Evolutionary conservation across 2,797 vertebrate species (phyloP), one percentile per base, ranked within the genome.

Genomic region (Rhodeus uyekii): DNA sequence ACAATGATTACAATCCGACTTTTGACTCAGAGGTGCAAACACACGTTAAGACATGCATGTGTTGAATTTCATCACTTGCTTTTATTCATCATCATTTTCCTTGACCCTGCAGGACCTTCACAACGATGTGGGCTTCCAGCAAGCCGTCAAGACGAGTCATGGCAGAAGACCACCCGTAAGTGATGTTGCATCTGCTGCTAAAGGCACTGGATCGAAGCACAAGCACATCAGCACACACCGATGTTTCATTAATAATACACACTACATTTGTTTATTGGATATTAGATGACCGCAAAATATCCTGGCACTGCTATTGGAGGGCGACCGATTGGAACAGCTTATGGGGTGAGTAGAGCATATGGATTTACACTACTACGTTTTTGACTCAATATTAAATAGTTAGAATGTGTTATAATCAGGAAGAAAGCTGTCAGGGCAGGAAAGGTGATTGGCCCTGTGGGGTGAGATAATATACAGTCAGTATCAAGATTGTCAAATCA

Each of bases 1-100:
- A 98, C 90, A 99, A 99, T 91, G 97, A 99, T 87, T 99, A 96
- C 87, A 98, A 99, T 83, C 97, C 97, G 39, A 95, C 96, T 0
- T 99, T 96, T 93, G 96, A 98, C 86, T 95, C 94, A 0, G 97
- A 99, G 95, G 98, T 99, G 91, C 85, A 67, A 76, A 80, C 53
- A 46, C 48, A 63, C 9, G 3, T 4, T 36, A n/a, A 55, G n/a
- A 3, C 8, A 6, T 71, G n/a, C 27, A 48, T 61, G 71, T 53
- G 48, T 53, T 44, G 18, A 65, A 24, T 22, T 7, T 50, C 4
- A 67, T 55, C 5, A 2, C 38, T 29, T 44, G 2, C 6, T 38
- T 64, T 53, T n/a, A 71, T 71, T 44, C 1, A 16, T 53, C 12
- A 19, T 65, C 16, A 24, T 34, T n/a, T 73, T 36, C 27, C 13